Conservation (phyloP, 2,113 vertebrate species). For the Phaethornis superciliosus region DNA sequence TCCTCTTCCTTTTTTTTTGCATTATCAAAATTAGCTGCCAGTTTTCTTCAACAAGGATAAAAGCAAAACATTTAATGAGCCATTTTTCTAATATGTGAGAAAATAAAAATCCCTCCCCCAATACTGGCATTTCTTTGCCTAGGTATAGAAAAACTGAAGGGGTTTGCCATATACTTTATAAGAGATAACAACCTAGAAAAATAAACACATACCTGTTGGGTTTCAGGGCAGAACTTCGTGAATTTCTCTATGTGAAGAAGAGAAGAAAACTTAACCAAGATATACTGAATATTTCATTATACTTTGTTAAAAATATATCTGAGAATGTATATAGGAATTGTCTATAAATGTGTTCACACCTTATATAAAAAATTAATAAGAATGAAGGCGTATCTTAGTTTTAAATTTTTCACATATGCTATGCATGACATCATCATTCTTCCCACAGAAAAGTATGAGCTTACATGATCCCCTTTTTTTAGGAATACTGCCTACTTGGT, state of each 20-base stretch:
- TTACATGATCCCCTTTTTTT: not conserved
- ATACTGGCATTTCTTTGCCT: not conserved
- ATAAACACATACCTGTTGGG: not conserved
- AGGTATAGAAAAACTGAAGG: not conserved
- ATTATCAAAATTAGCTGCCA: constrained; percentile 51
- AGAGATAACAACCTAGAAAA: not conserved
- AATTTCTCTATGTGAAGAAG: not conserved
- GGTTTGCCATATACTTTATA: not conserved
- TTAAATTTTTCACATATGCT: not conserved
- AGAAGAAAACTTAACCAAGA: not conserved
- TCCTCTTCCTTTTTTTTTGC: not conserved
- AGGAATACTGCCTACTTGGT: not conserved
- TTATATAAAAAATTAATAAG: not conserved
- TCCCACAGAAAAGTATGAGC: not conserved
- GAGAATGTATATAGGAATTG: not conserved
- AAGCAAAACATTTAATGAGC: not conserved
- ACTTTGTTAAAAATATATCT: not conserved
- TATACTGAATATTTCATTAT: not conserved
- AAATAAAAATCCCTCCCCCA: not conserved
- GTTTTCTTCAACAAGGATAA: not conserved
- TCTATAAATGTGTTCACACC: not conserved
- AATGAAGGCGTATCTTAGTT: not conserved
- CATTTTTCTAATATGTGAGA: not conserved
- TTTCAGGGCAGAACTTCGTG: not conserved
- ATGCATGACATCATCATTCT: not conserved